Evolutionary conservation across 2,797 vertebrate species (phyloP), one percentile per base, ranked within the genome.

Genomic region (Syngnathus acus): DNA sequence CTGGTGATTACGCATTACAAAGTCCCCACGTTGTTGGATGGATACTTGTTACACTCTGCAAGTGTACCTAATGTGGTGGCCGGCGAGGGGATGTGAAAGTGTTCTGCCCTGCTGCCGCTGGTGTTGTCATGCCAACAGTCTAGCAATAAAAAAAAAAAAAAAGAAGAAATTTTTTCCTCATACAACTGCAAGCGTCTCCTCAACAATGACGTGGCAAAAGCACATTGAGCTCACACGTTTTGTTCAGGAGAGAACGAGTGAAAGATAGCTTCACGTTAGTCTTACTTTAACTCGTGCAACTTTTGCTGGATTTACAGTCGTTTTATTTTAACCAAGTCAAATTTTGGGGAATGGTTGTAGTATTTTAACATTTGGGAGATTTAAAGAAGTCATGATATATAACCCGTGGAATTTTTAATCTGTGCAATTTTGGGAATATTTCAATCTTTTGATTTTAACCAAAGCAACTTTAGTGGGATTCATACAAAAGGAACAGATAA

Each of bases 401-500:
- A 51, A 51, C n/a, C 50, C 3, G n/a, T n/a, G 8, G 19, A 51
- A 51, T 21, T 21, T 51, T 9, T 17, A 51, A 51, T 9, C 50
- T n/a, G n/a, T n/a, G 19, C 48, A 51, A 51, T 21, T 21, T 51
- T 21, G n/a, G 9, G 7, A 4, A 9, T 3, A 3, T n/a, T 53
- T 9, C 6, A 2, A n/a, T 50, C 1, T n/a, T n/a, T 48, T 16
- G 6, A 16, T 19, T 50, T n/a, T 6, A 6, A 1, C 17, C 1
- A 17, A 17, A 48, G 47, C 7, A 32, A 3, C 4, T 59, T 11
- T 37, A 59, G 57, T 16, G 23, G 26, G 37, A 16, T 57, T 57
- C 3, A 57, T 51, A 65, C 23, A 60, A 64, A 68, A 75, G 73
- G 65, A 73, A 76, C 84, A 83, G 79, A 80, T 79, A 32, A 32